Conservation (phyloP, 1,140 invertebrate species). For the Drosophila novamexicana region DNA sequence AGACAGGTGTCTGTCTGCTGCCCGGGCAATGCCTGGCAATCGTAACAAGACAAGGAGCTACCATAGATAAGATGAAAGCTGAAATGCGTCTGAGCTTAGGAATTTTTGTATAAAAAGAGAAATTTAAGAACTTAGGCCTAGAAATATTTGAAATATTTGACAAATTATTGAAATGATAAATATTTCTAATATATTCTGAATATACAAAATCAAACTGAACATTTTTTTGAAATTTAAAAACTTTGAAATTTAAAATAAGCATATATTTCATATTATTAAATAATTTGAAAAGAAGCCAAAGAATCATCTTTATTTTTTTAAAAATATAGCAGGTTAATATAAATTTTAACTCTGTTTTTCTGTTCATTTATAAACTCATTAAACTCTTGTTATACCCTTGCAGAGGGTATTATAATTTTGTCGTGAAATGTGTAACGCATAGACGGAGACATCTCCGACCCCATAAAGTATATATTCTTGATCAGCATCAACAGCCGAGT, state of each 20-base stretch:
- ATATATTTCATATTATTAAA: background rate
- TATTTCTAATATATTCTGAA: background rate
- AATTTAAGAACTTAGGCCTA: constrained; percentile 1
- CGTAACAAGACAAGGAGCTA: constrained; percentile 39
- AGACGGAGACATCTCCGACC: too few species aligned
- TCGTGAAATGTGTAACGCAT: too few species aligned
- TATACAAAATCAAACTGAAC: background rate
- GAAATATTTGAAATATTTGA: constrained; percentile 10
- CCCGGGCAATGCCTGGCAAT: constrained; percentile 18
- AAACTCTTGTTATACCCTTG: too few species aligned
- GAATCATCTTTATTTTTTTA: too few species aligned
- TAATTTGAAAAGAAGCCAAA: too few species aligned
- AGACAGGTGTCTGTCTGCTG: constrained; percentile 45
- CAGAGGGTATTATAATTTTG: too few species aligned
- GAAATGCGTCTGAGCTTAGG: constrained; percentile 5
- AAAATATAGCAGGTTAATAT: too few species aligned
- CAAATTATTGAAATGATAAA: background rate
- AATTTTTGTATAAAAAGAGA: background rate
- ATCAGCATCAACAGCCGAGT: too few species aligned
- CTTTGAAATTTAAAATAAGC: background rate
- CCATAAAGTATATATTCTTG: too few species aligned
- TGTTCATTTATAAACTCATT: too few species aligned
- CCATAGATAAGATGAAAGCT: constrained; percentile 33
- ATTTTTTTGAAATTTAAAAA: background rate
- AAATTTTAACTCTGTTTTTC: too few species aligned